phyloP scores from a whole-genome alignment of 2,888 invertebrate genomes.

The Drepana falcataria region DNA sequence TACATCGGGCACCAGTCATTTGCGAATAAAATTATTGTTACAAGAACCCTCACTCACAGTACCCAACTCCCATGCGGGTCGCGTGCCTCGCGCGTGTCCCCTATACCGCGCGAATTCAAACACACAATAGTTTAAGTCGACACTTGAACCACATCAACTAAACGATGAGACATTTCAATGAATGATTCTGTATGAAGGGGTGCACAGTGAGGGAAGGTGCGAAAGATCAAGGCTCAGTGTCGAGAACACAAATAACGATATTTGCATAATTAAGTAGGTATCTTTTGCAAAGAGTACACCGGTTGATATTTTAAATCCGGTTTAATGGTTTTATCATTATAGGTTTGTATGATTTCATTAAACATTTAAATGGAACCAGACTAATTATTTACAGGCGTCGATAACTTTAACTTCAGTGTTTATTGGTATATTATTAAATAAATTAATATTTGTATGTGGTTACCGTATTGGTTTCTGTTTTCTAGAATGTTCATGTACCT shows the following conservation, averaged over 20 bases:
- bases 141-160: slow-evolving; percentile 48
- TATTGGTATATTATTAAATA: too few species aligned
- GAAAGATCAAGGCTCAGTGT: slow-evolving; percentile 49
- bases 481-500: too few species aligned
- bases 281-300: slow-evolving; percentile 45
- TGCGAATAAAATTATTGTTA: slow-evolving; percentile 39
- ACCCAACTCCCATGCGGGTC: slow-evolving; percentile 60
- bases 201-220: slow-evolving; percentile 49
- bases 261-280: slow-evolving; percentile 52
- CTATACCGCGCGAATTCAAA: slow-evolving; percentile 66
- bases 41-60: slow-evolving; percentile 36
- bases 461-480: too few species aligned
- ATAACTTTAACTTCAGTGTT: too few species aligned
- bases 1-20: slow-evolving; percentile 36
- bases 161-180: slow-evolving; percentile 42
- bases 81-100: slow-evolving; percentile 71
- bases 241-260: slow-evolving; percentile 39
- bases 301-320: slow-evolving; percentile 68
- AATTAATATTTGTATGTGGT: too few species aligned
- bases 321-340: slow-evolving; percentile 27
- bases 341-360: slow-evolving; percentile 24
- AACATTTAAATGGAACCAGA: slow-evolving; percentile 11
- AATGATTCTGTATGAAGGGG: slow-evolving; percentile 35
- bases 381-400: background rate
- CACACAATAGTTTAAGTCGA: slow-evolving; percentile 52